Conservation (phyloP, 2,797 vertebrate species). For the Danio choprae region DNA sequence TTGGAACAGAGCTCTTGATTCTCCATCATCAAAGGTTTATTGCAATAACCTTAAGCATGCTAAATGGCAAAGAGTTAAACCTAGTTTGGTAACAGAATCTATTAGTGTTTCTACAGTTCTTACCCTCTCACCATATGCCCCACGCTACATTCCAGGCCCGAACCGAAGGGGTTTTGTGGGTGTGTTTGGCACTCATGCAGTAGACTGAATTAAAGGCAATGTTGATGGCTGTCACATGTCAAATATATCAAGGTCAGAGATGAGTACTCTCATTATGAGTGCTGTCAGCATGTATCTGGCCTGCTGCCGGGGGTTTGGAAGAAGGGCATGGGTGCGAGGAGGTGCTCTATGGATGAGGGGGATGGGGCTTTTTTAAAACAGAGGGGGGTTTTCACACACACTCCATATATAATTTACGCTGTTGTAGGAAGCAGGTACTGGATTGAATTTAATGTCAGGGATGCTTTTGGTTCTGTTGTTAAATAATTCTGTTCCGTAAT, state of each 20-base stretch:
- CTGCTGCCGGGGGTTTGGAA: slow-evolving; percentile 25
- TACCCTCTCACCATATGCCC: not conserved
- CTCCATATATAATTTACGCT: slow-evolving; percentile 44
- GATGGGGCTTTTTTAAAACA: slow-evolving; percentile 7
- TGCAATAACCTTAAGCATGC: not conserved
- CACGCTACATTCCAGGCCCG: not conserved
- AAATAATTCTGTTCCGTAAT: not conserved
- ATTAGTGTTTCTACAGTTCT: not conserved
- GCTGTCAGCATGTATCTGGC: slow-evolving; percentile 41
- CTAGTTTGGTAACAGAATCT: not conserved
- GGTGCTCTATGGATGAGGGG: slow-evolving; percentile 32
- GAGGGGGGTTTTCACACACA: slow-evolving; percentile 15
- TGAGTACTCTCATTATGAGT: slow-evolving; percentile 51
- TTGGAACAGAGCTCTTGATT: not conserved
- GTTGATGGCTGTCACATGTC: slow-evolving; percentile 43
- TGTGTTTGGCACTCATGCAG: slow-evolving; percentile 6
- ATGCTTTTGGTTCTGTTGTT: not conserved
- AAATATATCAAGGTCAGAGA: slow-evolving; percentile 52
- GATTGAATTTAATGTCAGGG: not conserved
- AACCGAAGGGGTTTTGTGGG: not conserved
- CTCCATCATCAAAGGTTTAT: not conserved
- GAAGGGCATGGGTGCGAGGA: slow-evolving; percentile 23
- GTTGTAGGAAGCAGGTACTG: not conserved
- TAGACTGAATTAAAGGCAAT: slow-evolving; percentile 35
- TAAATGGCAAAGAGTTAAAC: not conserved